Evolutionary conservation across 2,113 vertebrate species (phyloP), one percentile per base, ranked within the genome.

Genomic region (Gymnogyps californianus): DNA sequence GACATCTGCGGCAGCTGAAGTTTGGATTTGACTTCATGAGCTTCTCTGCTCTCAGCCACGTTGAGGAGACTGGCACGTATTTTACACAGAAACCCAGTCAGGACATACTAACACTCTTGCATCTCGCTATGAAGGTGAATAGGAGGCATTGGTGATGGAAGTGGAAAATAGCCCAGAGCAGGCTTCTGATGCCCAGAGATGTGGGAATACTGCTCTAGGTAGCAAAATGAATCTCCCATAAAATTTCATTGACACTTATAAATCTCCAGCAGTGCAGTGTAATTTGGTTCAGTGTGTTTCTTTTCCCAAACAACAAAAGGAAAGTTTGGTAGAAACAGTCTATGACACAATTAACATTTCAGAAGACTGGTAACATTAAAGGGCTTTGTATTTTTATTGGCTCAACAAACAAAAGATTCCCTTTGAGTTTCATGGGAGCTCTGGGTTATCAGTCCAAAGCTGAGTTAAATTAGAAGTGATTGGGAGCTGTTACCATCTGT

Each of bases 401-500:
- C 32, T 89, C 46, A 69, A 71, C 3, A 25, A 83, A 62, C 36
- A 49, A 79, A 96, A 92, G 54, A 76, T 62, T 95, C 24, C 17
- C 58, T 82, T 57, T n/a, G 67, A 87, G 47, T 90, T 90, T 62
- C n/a, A 20, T 47, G 58, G 67, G 55, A 90, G 67, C 67, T 51
- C 64, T 51, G 80, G 85, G 49, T 95, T 95, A 95, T 88, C 82
- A 83, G 64, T 80, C 83, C 79, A 83, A 92, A 88, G 13, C 58
- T 83, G 82, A 96, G 64, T 74, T 88, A 94, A 96, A 94, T 94
- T 55, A 87, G 89, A 70, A 95, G 78, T 85, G 93, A 94, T 6
- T 64, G 46, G 87, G 91, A 94, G 71, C 82, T 91, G 78, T 77
- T 94, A 40, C 89, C 96, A 94, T 97, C 97, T 97, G 95, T 59